Conservation (phyloP, 2,113 vertebrate species). For the Larimichthys polyactis region DNA sequence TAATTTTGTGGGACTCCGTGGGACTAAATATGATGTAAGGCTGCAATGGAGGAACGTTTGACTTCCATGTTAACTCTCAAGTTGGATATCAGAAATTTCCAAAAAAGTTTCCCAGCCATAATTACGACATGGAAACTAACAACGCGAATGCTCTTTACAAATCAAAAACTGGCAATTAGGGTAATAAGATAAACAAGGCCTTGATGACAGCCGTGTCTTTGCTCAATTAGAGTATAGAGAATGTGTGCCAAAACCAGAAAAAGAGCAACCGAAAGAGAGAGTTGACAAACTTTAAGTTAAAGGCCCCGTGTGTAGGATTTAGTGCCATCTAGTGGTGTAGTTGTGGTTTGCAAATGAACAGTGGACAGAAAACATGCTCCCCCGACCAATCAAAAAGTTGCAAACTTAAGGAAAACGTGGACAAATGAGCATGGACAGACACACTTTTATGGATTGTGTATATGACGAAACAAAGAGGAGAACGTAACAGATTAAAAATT, state of each 20-base stretch:
- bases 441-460: too few species aligned
- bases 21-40: too few species aligned
- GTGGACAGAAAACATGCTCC: background rate
- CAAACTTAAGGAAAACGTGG: background rate
- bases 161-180: background rate
- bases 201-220: background rate
- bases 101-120: too few species aligned
- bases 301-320: too few species aligned
- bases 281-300: too few species aligned
- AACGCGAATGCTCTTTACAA: background rate
- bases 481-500: background rate
- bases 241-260: background rate
- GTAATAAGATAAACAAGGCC: background rate
- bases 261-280: background rate
- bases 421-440: background rate
- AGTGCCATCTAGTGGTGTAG: too few species aligned
- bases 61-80: background rate
- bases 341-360: too few species aligned
- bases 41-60: background rate
- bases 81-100: background rate
- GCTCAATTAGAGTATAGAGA: background rate
- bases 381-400: background rate
- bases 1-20: background rate
- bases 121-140: too few species aligned
- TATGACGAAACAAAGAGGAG: background rate